A percentile compares a stretch with the other conserved stretches of the same genome.
Evolutionary conservation across 1,140 invertebrate genomes (phyloP).

Genomic region (Metopolophium dirhodum): DNA sequence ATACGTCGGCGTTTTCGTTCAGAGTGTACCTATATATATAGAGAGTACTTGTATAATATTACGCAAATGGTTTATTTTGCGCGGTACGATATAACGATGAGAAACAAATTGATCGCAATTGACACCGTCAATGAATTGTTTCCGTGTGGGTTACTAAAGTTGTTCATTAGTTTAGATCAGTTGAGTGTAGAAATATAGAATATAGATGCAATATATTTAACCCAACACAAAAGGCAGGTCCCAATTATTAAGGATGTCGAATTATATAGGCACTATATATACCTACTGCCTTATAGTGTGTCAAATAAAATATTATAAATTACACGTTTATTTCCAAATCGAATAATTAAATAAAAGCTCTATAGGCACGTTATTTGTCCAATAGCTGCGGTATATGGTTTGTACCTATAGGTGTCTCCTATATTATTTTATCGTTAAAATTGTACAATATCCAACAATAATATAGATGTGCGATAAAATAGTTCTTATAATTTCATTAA

Average conservation of each 20-base stretch:
- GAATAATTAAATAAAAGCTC: not conserved
- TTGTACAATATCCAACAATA: not conserved
- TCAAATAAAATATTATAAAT: not conserved
- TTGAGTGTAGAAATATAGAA: not conserved
- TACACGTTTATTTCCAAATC: not conserved
- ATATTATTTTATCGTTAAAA: not conserved
- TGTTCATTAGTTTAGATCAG: slow-evolving; percentile 23
- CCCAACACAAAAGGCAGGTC: not conserved
- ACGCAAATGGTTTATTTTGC: slow-evolving; percentile 6
- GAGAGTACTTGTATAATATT: not conserved
- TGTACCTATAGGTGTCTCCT: too few species aligned
- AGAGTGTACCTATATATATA: not conserved
- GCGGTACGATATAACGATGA: not conserved
- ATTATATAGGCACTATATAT: not conserved
- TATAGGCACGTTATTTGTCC: not conserved
- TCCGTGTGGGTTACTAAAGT: slow-evolving; percentile 4
- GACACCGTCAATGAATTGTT: slow-evolving; percentile 41
- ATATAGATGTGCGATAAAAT: not conserved
- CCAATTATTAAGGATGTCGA: not conserved
- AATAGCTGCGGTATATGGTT: not conserved
- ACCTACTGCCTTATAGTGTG: not conserved
- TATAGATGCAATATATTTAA: slow-evolving; percentile 4
- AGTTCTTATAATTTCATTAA: not conserved
- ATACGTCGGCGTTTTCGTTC: not conserved
- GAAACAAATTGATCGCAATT: slow-evolving; percentile 33